phyloP scores from a whole-genome alignment of 2,113 vertebrate genomes.

The Solea solea region DNA sequence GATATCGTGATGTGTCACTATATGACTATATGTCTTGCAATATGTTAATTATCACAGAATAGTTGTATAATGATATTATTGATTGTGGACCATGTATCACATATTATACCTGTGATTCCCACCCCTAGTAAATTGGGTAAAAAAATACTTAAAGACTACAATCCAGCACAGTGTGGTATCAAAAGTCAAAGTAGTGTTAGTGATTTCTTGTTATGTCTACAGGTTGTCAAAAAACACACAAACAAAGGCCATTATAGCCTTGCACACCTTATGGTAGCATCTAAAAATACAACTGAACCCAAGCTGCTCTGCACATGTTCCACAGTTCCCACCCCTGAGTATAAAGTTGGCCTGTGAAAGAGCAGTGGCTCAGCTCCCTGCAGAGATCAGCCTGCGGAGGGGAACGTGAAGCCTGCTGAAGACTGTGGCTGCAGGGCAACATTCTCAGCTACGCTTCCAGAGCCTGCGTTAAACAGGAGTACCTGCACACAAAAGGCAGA shows the following conservation, averaged over 20 bases:
- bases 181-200: background rate
- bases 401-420: conserved; percentile 4
- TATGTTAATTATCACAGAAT: too few relatives aligned
- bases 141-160: background rate
- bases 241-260: background rate
- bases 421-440: conserved; percentile 35
- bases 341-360: conserved; percentile 33
- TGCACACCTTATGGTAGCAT: background rate
- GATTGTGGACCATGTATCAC: too few relatives aligned
- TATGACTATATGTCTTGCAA: too few relatives aligned
- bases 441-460: conserved; percentile 35
- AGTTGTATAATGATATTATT: too few relatives aligned
- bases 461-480: conserved; percentile 24
- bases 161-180: background rate
- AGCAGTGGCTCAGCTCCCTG: conserved; percentile 37
- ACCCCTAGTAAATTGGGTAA: too few relatives aligned
- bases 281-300: too few relatives aligned
- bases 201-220: background rate
- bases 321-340: background rate
- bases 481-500: conserved; percentile 23
- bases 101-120: too few relatives aligned
- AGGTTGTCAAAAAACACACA: background rate
- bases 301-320: too few relatives aligned
- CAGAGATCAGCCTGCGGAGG: conserved; percentile 15
- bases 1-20: too few relatives aligned